phyloP scores from a whole-genome alignment of 2,888 invertebrate genomes.

The Eupithecia vulgata region DNA sequence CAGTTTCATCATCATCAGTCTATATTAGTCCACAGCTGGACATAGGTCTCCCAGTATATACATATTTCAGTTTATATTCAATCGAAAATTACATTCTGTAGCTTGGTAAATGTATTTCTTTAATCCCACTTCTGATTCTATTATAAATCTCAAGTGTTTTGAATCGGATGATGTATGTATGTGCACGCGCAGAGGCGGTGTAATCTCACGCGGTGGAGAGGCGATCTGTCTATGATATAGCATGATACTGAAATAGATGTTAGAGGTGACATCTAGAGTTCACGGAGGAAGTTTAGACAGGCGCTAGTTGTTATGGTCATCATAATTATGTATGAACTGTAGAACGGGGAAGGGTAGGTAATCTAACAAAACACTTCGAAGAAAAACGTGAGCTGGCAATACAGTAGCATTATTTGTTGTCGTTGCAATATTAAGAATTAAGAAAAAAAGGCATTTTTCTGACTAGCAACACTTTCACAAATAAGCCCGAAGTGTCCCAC shows the following conservation, averaged over 20 bases:
- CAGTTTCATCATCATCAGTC: too few relatives aligned
- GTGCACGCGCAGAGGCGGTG: slow-evolving; percentile 1
- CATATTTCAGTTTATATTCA: not conserved
- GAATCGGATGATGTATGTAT: slow-evolving; percentile 11
- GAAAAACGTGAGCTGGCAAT: too few relatives aligned
- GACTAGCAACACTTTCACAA: too few relatives aligned
- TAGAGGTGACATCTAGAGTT: slow-evolving; percentile 8
- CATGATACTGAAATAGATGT: slow-evolving; percentile 11
- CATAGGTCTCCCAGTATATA: too few relatives aligned
- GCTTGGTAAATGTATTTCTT: not conserved
- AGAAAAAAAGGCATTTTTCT: too few relatives aligned
- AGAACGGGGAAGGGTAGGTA: not conserved
- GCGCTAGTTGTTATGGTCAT: not conserved
- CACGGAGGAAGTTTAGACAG: not conserved
- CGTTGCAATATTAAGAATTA: too few relatives aligned
- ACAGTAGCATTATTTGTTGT: too few relatives aligned
- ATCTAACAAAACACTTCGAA: too few relatives aligned
- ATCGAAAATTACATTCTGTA: not conserved
- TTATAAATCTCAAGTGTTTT: slow-evolving; percentile 13
- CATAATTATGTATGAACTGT: not conserved
- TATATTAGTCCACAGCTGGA: too few relatives aligned
- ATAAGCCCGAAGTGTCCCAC: too few relatives aligned
- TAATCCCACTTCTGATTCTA: slow-evolving; percentile 17
- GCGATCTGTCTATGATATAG: not conserved
- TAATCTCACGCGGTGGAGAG: not conserved